Base-by-base conservation (phyloP, 2,888 invertebrate species). In the Lasioglossum morio region DNA sequence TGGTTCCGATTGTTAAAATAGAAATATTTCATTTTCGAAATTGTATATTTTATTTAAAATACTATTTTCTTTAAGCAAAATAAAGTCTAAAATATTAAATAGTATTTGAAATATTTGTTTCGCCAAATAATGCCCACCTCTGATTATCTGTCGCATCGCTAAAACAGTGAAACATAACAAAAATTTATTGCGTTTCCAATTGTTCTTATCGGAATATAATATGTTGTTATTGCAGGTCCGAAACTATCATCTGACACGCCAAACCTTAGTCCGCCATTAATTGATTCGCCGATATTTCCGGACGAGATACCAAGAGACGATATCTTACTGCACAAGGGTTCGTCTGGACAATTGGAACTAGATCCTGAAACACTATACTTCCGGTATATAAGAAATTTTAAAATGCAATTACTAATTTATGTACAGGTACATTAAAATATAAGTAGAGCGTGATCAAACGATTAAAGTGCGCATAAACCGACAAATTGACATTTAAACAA, bases 301-400 rank as follows among this genome's bases (percentile, higher is more conserved):
- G 94, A 94, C 48, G 93, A 89, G 14, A 16, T 66, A 27, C 74
- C 81, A 1, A 80, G 85, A 14, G 87, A 70, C 70, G 70, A 90
- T 46, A 53, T 81, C 0, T 79, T 89, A 37, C 37, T 88, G 16
- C 76, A 72, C 10, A 90, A 88, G n/a, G 89, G 79, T 14, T 83
- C 91, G 14, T 87, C 90, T 0, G 75, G 82, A 23, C 92, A 91
- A 30, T 80, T 82, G 75, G 93, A 93, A 82, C 82, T 90, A 74
- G 94, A 94, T 89, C 92, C 92, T 14, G 95, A 95, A 76, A 93
- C 94, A 4, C 91, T 95, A 27, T 95, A 93, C 81, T 95, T 95
- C 85, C 93, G 95, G 95, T 95, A 85, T 88, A 87, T 73, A 57
- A 46, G 4, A 23, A 78, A 43, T 34, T 7, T 53, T 19, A 60